phyloP scores from a whole-genome alignment of 1,140 invertebrate species.

The Daktulosphaira vitifoliae region DNA sequence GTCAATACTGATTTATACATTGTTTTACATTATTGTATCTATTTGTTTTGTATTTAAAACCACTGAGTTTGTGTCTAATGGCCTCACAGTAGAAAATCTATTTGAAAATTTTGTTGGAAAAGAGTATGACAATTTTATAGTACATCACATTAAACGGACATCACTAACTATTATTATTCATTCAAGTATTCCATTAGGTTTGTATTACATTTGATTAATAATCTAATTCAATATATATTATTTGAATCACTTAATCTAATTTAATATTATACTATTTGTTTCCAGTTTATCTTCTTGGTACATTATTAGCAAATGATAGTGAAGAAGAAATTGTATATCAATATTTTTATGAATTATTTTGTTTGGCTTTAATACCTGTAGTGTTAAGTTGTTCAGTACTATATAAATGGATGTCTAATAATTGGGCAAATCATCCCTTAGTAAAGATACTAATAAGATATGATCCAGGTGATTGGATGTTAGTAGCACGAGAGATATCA shows the following conservation, averaged over 20 bases:
- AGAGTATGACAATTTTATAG: conserved; percentile 59
- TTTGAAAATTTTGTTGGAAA: conserved; percentile 56
- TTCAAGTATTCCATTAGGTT: conserved; percentile 56
- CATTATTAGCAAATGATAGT: neutral
- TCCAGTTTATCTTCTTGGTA: neutral
- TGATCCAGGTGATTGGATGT: neutral
- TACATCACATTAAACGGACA: conserved; percentile 62
- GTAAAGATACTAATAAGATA: neutral
- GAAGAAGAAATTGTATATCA: neutral
- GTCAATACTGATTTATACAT: conserved; percentile 45
- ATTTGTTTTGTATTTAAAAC: conserved; percentile 65
- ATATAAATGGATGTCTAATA: neutral
- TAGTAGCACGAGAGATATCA: neutral
- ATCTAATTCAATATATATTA: too few species aligned
- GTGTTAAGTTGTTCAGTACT: neutral
- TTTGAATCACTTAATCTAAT: too few species aligned
- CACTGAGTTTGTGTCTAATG: conserved; percentile 62
- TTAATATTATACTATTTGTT: neutral
- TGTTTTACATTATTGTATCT: conserved; percentile 60
- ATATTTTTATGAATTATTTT: neutral
- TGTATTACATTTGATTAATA: conserved; percentile 36
- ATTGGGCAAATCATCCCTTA: conserved; percentile 19
- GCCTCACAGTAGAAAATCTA: conserved; percentile 60
- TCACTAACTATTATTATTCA: conserved; percentile 57
- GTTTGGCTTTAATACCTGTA: neutral